Base-by-base conservation (phyloP, 2,888 invertebrate species). In the Acleris literana region DNA sequence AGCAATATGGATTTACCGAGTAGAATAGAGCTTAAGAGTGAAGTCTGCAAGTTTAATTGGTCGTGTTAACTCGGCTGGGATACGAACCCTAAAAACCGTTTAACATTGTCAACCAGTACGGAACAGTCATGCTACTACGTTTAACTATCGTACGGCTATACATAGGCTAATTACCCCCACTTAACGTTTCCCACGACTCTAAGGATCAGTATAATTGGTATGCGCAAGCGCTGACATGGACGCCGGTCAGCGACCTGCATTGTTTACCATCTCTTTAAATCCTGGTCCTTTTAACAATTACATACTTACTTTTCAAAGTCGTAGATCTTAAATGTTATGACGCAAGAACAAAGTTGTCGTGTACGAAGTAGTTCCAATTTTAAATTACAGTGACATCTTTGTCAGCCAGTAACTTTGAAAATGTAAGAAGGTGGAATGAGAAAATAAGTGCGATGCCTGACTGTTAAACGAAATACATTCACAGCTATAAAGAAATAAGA, bases 171-270 rank as follows among this genome's bases (percentile, higher is more conserved):
- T 65, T 56, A 56, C 33, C 59, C 22, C 59, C 54, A 54, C 59
- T 60, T 60, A 49, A 60, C 64, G 49, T 54, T 65, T 65, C 65
- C 65, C 65, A 65, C 56, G 65, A 51, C 55, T 33, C 33, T 55
- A 60, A 56, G 55, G 65, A 65, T 61, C 63, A 53, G 29, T 55
- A 56, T 63, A 61, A 65, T 65, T 65, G 51, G 65, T 65, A 65
- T 65, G 60, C 65, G 65, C 22, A 29, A n/a, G 48, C 54, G 55
- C 55, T 53, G 44, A 16, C 57, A 20, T 17, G 43, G 33, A 33
- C 44, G 22, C 5, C 54, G 65, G 60, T 51, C 65, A 60, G 13
- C 33, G 60, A 61, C 65, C 55, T 55, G 11, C 22, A 51, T 60
- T 55, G 60, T 65, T 56, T 65, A 56, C 20, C 54, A 29, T 63